Evolutionary conservation across 92 coral and sea anemone species (phyloP).

Genomic region (Porites rus): DNA sequence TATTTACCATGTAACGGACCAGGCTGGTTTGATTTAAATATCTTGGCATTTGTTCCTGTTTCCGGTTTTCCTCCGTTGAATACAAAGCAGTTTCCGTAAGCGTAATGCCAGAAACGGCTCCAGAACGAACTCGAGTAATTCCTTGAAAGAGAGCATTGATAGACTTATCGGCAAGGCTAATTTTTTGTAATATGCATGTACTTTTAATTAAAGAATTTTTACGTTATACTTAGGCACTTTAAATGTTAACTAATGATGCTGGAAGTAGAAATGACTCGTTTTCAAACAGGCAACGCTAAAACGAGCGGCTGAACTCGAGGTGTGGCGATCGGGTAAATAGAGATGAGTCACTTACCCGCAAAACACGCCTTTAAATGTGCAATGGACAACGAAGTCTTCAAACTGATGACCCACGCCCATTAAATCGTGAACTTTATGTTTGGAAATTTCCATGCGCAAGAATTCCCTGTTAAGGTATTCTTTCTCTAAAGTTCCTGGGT

Average conservation of each 20-base stretch:
- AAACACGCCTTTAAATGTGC: slow-evolving; percentile 70
- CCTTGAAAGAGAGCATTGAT: slow-evolving; percentile 2
- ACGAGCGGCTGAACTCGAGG: too few relatives aligned
- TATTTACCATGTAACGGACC: slow-evolving; percentile 76
- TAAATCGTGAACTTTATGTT: background rate
- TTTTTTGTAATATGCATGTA: too few relatives aligned
- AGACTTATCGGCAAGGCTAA: background rate
- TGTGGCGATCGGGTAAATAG: too few relatives aligned
- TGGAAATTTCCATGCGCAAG: background rate
- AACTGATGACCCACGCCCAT: slow-evolving; percentile 73
- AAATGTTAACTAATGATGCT: background rate
- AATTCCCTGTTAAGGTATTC: background rate
- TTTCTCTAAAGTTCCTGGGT: background rate
- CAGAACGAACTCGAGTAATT: slow-evolving; percentile 66
- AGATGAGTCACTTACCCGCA: slow-evolving; percentile 52
- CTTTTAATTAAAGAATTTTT: too few relatives aligned
- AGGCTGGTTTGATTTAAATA: slow-evolving; percentile 51
- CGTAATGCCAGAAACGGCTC: slow-evolving; percentile 76
- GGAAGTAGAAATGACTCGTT: too few relatives aligned
- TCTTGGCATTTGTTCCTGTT: slow-evolving; percentile 11
- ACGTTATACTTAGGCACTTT: background rate
- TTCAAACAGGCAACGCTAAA: too few relatives aligned
- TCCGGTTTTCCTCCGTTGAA: slow-evolving; percentile 71
- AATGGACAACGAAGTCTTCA: slow-evolving; percentile 68
- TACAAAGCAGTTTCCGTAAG: slow-evolving; percentile 88